These are phyloP conservation scores for Pocillopora meandrina DNA, from an alignment of 92 coral and sea anemone species.

Conservation along the genomic window DNA sequence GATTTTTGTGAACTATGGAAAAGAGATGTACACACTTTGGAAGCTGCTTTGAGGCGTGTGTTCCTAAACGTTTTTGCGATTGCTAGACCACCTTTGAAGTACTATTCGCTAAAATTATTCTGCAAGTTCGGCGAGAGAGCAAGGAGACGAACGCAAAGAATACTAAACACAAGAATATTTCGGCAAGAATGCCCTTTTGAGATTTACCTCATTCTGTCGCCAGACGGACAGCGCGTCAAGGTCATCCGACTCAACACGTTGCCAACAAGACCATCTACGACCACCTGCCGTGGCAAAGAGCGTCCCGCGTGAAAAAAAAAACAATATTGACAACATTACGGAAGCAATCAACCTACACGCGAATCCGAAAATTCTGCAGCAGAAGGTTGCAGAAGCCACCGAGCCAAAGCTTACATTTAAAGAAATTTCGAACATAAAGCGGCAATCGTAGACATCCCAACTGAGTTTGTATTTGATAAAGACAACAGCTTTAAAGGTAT, in stretches of 20 bases:
- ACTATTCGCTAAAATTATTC: conserved; percentile 39
- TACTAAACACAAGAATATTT: conserved; percentile 44
- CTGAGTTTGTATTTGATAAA: conserved; percentile 43
- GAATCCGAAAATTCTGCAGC: conserved; percentile 54
- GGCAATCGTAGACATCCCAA: conserved; percentile 22
- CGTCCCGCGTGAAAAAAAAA: not conserved
- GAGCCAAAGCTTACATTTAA: conserved; percentile 52
- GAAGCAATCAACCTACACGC: conserved; percentile 54
- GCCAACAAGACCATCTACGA: conserved; percentile 38
- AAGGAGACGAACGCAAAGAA: conserved; percentile 1
- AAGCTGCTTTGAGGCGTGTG: conserved; percentile 48
- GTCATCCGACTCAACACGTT: conserved; percentile 47
- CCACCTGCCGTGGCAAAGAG: conserved; percentile 48
- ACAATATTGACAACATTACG: conserved; percentile 1
- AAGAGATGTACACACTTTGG: conserved; percentile 50
- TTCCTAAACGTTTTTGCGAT: conserved; percentile 47
- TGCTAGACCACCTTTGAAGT: conserved; percentile 48
- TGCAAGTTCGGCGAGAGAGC: conserved; percentile 29
- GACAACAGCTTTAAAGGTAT: conserved; percentile 54
- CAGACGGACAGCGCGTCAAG: conserved; percentile 59
- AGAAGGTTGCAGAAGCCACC: conserved; percentile 42
- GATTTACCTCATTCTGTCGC: conserved; percentile 27
- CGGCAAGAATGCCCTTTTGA: conserved; percentile 63
- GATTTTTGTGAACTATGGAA: conserved; percentile 57
- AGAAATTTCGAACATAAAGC: conserved; percentile 61